Conservation (phyloP, 2,888 invertebrate species). For the Aleiodes testaceus region DNA sequence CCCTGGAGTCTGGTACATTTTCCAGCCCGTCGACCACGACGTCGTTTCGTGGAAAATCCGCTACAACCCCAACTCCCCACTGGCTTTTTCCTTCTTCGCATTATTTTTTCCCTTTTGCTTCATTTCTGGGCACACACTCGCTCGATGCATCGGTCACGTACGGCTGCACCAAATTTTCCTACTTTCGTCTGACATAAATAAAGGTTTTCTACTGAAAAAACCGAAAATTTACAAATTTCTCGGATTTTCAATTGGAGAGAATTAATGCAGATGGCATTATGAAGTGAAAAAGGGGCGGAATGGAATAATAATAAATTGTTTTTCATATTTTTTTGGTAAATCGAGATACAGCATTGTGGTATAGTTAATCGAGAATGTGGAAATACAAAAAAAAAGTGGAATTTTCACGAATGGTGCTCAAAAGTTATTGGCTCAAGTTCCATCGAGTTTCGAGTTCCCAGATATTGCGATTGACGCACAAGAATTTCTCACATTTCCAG, state of each 20-base stretch:
- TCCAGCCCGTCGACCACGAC: conserved; percentile 49
- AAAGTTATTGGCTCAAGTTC: conserved; percentile 57
- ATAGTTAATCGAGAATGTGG: conserved; percentile 15
- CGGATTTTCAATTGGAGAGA: neutral
- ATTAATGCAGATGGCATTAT: no score
- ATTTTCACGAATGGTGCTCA: conserved; percentile 48
- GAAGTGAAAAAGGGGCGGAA: no score
- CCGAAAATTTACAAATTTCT: neutral
- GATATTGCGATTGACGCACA: conserved; percentile 21
- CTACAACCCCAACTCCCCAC: neutral
- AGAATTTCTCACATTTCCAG: conserved; percentile 23
- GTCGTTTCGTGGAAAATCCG: conserved; percentile 44
- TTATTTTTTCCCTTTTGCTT: no score
- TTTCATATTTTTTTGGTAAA: neutral
- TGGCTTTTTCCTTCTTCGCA: no score
- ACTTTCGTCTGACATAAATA: conserved; percentile 34
- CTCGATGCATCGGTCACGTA: conserved; percentile 29
- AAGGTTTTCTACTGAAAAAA: conserved; percentile 6
- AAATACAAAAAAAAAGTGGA: neutral
- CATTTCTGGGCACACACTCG: conserved; percentile 5
- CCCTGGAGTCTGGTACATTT: conserved; percentile 44
- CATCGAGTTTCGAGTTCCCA: conserved; percentile 55
- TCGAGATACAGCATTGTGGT: conserved; percentile 5
- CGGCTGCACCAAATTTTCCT: conserved; percentile 33
- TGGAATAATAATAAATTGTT: no score